Evolutionary conservation across 2,888 invertebrate genomes (phyloP).

Genomic region (Orchesella flavescens): DNA sequence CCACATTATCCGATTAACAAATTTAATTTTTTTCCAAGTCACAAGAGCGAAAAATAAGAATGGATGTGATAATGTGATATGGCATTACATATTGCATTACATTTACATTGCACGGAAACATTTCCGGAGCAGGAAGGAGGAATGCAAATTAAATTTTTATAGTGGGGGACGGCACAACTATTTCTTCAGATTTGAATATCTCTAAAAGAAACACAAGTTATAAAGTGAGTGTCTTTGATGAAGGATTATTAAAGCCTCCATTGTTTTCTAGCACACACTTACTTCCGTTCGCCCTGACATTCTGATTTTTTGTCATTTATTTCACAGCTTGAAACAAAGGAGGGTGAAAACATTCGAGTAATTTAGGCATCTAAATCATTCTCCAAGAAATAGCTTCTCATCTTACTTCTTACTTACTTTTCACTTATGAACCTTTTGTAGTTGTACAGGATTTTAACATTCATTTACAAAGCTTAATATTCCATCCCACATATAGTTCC

Average conservation of each 20-base stretch:
- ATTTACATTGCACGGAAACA: background rate
- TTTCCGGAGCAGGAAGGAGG: background rate
- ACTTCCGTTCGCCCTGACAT: constrained; percentile 30
- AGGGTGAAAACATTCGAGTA: constrained; percentile 26
- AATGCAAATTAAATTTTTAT: constrained; percentile 35
- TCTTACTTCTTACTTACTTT: constrained; percentile 4
- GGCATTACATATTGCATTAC: too few relatives aligned
- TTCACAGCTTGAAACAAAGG: constrained; percentile 54
- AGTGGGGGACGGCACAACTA: background rate
- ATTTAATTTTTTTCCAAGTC: constrained; percentile 11
- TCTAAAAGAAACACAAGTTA: background rate
- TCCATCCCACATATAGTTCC: too few relatives aligned
- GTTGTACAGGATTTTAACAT: background rate
- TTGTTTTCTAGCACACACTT: constrained; percentile 52
- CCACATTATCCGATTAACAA: constrained; percentile 22
- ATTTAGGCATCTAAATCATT: constrained; percentile 20
- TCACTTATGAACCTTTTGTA: too few relatives aligned
- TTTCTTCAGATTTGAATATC: background rate
- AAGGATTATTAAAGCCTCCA: constrained; percentile 39
- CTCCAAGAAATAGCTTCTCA: constrained; percentile 5
- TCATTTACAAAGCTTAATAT: constrained; percentile 49
- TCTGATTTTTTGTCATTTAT: constrained; percentile 16
- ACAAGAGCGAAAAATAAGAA: background rate
- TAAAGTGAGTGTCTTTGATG: background rate
- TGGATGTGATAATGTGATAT: too few relatives aligned